phyloP scores from a whole-genome alignment of 2,888 invertebrate species.

The Byasa hedistus region DNA sequence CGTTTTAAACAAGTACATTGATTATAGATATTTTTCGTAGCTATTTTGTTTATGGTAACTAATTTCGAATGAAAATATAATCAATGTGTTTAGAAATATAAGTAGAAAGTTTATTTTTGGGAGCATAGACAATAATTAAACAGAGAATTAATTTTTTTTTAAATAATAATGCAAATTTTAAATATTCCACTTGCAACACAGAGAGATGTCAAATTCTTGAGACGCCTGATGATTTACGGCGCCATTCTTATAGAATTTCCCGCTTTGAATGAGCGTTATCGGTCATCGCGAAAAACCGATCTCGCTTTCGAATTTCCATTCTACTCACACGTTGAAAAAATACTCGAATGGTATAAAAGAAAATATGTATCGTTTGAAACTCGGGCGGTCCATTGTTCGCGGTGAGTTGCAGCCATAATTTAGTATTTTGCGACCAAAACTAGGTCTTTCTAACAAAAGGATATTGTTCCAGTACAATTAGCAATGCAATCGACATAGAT shows the following conservation, averaged over 20 bases:
- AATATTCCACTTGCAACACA: background rate
- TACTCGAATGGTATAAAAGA: constrained; percentile 26
- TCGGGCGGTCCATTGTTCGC: constrained; percentile 57
- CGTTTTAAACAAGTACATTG: too few species aligned
- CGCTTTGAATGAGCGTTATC: constrained; percentile 1
- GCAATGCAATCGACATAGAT: constrained; percentile 73
- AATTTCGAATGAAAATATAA: too few species aligned
- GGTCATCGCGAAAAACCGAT: constrained; percentile 16
- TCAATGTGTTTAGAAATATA: too few species aligned
- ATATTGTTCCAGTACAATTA: constrained; percentile 74
- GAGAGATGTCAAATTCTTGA: background rate
- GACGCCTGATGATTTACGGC: background rate
- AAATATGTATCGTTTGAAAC: constrained; percentile 48
- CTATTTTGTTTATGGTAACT: too few species aligned
- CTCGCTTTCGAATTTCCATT: constrained; percentile 24
- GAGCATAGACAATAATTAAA: too few species aligned
- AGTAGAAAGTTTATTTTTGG: too few species aligned
- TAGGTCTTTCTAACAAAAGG: constrained; percentile 76
- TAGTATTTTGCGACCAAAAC: constrained; percentile 67
- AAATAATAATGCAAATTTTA: too few species aligned
- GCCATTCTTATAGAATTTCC: constrained; percentile 4
- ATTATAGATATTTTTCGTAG: too few species aligned
- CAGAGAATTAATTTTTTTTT: too few species aligned
- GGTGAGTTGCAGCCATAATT: constrained; percentile 56
- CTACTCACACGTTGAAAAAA: constrained; percentile 22